A percentile compares a stretch with the other conserved stretches of the same genome.
Evolutionary conservation across 2,113 vertebrate species (phyloP).

Genomic region (Natator depressus): DNA sequence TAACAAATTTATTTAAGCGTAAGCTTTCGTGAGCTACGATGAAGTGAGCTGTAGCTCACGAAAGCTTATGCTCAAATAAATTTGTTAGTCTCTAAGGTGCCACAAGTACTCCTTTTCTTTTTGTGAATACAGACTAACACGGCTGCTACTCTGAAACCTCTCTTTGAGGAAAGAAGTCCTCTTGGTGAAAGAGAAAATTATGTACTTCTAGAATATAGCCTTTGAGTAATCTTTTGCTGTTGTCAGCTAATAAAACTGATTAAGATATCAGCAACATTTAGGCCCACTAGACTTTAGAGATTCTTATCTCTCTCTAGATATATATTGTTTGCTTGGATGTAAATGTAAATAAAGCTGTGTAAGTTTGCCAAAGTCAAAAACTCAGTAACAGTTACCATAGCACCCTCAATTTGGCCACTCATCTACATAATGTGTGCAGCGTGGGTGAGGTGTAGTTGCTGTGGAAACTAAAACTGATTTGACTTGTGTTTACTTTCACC

Average conservation of each 20-base stretch:
- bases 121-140: too few relatives aligned
- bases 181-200: constrained; percentile 27
- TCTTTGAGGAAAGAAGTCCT: not conserved
- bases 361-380: constrained; percentile 6
- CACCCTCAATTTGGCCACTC: constrained; percentile 46
- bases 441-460: constrained; percentile 48
- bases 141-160: too few relatives aligned
- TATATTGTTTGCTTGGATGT: not conserved
- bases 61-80: too few relatives aligned
- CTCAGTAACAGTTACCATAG: constrained; percentile 57
- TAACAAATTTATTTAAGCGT: too few relatives aligned
- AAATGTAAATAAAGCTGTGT: constrained; percentile 23
- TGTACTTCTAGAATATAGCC: constrained; percentile 6
- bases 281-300: not conserved
- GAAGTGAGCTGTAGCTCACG: too few relatives aligned
- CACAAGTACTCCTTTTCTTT: too few relatives aligned
- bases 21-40: too few relatives aligned
- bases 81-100: too few relatives aligned
- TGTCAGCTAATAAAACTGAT: not conserved
- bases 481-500: constrained; percentile 36
- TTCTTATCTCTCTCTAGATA: not conserved
- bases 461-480: constrained; percentile 58
- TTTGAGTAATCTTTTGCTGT: not conserved
- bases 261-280: not conserved
- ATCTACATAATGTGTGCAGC: not conserved